Conservation (phyloP, 1,140 invertebrate genomes). For the Nomia melanderi region DNA sequence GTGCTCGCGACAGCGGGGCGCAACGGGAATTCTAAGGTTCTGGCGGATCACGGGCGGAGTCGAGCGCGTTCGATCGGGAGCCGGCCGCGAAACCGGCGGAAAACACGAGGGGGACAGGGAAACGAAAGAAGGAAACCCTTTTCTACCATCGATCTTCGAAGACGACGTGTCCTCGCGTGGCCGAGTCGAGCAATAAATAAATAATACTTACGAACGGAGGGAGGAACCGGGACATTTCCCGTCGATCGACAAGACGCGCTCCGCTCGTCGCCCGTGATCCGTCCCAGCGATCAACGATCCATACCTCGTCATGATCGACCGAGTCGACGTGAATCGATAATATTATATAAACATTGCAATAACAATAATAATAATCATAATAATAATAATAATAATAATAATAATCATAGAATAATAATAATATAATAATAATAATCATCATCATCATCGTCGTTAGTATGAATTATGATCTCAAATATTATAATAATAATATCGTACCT, state of each 20-base stretch:
- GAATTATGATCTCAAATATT: constrained; percentile 71
- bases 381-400: constrained; percentile 77
- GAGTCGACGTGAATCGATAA: constrained; percentile 69
- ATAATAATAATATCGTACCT: constrained; percentile 78
- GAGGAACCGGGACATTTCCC: constrained; percentile 10
- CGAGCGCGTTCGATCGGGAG: constrained; percentile 15
- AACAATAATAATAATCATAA: constrained; percentile 75
- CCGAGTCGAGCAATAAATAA: constrained; percentile 69
- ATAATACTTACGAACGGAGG: constrained; percentile 54
- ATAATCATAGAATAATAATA: constrained; percentile 67
- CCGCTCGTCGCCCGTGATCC: constrained; percentile 62
- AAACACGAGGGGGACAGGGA: not conserved
- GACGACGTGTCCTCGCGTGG: constrained; percentile 36
- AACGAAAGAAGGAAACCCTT: not conserved
- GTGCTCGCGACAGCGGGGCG: constrained; percentile 57
- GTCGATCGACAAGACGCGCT: not conserved
- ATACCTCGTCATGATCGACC: constrained; percentile 63
- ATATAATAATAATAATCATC: constrained; percentile 61
- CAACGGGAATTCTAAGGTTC: constrained; percentile 63
- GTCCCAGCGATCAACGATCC: constrained; percentile 57
- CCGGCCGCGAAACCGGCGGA: not conserved
- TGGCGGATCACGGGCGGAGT: constrained; percentile 65
- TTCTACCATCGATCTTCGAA: not conserved
- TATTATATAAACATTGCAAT: constrained; percentile 78
- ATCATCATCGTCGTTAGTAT: constrained; percentile 74